These are phyloP conservation scores for Phania funesta DNA, from an alignment of 2,888 invertebrate genomes.

Conservation along the genomic window DNA sequence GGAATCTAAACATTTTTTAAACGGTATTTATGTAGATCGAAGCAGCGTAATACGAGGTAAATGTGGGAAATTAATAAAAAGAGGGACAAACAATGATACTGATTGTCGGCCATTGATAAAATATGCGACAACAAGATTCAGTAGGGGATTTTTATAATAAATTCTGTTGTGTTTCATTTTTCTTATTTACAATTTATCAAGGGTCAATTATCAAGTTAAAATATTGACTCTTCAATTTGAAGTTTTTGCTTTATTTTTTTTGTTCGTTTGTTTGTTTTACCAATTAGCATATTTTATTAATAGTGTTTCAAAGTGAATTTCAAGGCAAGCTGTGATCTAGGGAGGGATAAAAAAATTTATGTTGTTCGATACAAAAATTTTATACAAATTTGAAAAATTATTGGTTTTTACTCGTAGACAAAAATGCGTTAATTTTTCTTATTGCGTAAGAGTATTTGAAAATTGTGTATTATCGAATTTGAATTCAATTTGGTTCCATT, in stretches of 20 bases:
- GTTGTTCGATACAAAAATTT: no score
- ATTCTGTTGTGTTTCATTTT: not conserved
- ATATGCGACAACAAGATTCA: conserved; percentile 3
- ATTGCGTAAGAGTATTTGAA: no score
- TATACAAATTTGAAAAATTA: no score
- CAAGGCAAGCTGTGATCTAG: no score
- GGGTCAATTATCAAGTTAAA: conserved; percentile 32
- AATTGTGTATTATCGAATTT: no score
- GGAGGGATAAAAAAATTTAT: no score
- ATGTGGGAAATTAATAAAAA: conserved; percentile 71
- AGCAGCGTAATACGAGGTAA: conserved; percentile 43
- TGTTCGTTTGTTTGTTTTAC: no score
- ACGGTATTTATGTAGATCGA: not conserved
- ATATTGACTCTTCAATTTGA: not conserved
- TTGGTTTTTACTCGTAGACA: no score
- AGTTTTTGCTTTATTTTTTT: not conserved
- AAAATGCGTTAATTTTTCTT: no score
- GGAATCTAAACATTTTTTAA: conserved; percentile 27
- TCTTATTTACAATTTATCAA: not conserved
- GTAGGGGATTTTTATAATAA: conserved; percentile 5
- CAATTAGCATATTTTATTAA: not conserved
- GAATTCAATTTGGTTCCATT: no score
- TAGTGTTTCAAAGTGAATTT: no score
- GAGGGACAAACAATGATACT: conserved; percentile 76
- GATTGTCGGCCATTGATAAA: conserved; percentile 76